Evolutionary conservation across 1,140 invertebrate genomes (phyloP).

Genomic region (Dryas iulia): DNA sequence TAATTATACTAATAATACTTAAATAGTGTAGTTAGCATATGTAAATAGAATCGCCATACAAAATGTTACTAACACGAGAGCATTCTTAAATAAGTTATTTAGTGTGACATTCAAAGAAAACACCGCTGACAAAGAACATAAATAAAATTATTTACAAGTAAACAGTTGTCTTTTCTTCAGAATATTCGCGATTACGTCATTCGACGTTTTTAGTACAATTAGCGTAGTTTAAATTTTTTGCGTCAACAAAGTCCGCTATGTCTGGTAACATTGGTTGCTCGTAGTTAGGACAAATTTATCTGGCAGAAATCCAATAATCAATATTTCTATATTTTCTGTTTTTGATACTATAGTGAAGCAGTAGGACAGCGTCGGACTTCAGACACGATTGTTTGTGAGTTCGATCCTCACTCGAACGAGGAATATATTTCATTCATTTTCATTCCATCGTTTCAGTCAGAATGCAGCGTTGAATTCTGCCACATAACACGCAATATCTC

Average conservation of each 20-base stretch:
- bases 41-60: too few relatives aligned
- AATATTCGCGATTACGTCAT: constrained; percentile 1
- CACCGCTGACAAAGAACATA: neutral
- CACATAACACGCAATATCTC: too few relatives aligned
- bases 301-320: constrained; percentile 12
- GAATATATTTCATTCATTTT: too few relatives aligned
- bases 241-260: constrained; percentile 4
- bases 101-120: neutral
- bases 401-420: too few relatives aligned
- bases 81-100: neutral
- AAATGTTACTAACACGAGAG: too few relatives aligned
- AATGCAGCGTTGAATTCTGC: too few relatives aligned
- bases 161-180: neutral
- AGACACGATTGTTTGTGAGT: too few relatives aligned
- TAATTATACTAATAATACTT: too few relatives aligned
- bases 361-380: too few relatives aligned
- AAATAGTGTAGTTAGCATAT: too few relatives aligned
- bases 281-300: neutral
- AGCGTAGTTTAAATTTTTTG: neutral
- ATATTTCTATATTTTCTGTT: neutral
- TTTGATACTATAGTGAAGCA: neutral
- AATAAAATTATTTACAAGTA: neutral
- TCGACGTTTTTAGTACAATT: constrained; percentile 5
- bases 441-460: too few relatives aligned
- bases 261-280: neutral